These are phyloP conservation scores for Callosobruchus maculatus DNA, from an alignment of 2,888 invertebrate species.

Conservation along the genomic window DNA sequence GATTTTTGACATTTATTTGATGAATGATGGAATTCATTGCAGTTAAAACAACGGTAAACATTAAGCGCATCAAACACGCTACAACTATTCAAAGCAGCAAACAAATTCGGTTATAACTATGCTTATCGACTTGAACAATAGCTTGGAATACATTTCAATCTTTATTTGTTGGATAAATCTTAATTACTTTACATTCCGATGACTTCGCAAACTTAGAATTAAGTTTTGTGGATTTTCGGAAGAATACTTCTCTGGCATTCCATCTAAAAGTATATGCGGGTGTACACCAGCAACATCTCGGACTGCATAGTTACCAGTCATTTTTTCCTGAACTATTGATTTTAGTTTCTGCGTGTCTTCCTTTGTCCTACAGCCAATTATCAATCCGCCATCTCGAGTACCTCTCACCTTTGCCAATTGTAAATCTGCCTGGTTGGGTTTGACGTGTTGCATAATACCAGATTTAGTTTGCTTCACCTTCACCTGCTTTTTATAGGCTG, in stretches of 20 bases:
- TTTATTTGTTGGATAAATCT: constrained; percentile 1
- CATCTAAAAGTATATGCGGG: too few relatives aligned
- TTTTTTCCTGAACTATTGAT: background rate
- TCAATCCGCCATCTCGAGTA: constrained; percentile 5
- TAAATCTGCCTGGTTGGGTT: constrained; percentile 3
- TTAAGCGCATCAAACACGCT: constrained; percentile 6
- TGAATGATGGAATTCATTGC: constrained; percentile 2
- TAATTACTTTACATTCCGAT: constrained; percentile 2
- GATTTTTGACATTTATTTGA: constrained; percentile 2
- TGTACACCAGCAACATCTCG: constrained; percentile 3
- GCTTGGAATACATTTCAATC: background rate
- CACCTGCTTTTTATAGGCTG: constrained; percentile 3
- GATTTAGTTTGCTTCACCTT: constrained; percentile 2
- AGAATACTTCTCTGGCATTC: too few relatives aligned
- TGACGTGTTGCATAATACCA: constrained; percentile 2
- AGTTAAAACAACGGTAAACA: constrained; percentile 1
- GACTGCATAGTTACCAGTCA: constrained; percentile 1
- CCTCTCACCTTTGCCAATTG: constrained; percentile 5
- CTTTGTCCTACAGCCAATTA: constrained; percentile 6
- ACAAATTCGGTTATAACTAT: constrained; percentile 5
- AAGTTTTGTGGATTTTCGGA: too few relatives aligned
- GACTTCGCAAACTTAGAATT: background rate
- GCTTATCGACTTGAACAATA: background rate
- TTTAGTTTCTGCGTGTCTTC: background rate
- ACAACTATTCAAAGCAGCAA: constrained; percentile 4